Evolutionary conservation across 2,888 invertebrate genomes (phyloP).

Genomic region (Chloroclystis v-ata): DNA sequence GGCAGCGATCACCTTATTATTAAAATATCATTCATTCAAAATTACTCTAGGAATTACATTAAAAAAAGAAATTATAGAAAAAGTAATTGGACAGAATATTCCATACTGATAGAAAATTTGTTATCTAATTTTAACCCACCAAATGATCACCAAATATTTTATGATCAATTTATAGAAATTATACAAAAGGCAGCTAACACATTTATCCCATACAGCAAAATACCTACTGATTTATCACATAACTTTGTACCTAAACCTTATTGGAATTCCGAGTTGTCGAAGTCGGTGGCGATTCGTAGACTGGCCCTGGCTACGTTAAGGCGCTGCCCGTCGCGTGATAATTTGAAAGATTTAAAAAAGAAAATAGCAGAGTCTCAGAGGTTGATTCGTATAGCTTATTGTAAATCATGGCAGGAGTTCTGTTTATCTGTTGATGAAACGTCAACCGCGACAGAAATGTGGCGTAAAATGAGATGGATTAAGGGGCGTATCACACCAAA

Average conservation of each 20-base stretch:
- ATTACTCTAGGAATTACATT: neutral
- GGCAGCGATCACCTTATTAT: slow-evolving; percentile 10
- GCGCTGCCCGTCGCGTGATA: neutral
- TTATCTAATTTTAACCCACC: neutral
- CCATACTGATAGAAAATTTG: neutral
- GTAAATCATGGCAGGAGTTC: neutral
- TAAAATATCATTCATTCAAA: neutral
- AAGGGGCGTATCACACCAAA: neutral
- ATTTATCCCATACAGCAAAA: neutral
- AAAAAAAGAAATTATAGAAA: slow-evolving; percentile 7
- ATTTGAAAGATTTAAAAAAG: neutral
- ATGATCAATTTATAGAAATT: neutral
- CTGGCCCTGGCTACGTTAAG: neutral
- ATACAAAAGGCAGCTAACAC: neutral
- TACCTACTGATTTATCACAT: no score
- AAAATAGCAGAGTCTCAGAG: neutral
- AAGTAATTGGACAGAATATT: slow-evolving; percentile 1
- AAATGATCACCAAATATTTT: neutral
- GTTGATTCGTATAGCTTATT: neutral
- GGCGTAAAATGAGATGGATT: slow-evolving; percentile 8
- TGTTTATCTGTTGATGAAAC: neutral
- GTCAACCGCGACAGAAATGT: slow-evolving; percentile 1
- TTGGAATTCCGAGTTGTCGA: slow-evolving; percentile 5
- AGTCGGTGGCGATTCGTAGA: slow-evolving; percentile 1
- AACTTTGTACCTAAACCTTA: slow-evolving; percentile 7